phyloP scores from a whole-genome alignment of 2,888 invertebrate genomes.

The Brassicogethes aeneus region DNA sequence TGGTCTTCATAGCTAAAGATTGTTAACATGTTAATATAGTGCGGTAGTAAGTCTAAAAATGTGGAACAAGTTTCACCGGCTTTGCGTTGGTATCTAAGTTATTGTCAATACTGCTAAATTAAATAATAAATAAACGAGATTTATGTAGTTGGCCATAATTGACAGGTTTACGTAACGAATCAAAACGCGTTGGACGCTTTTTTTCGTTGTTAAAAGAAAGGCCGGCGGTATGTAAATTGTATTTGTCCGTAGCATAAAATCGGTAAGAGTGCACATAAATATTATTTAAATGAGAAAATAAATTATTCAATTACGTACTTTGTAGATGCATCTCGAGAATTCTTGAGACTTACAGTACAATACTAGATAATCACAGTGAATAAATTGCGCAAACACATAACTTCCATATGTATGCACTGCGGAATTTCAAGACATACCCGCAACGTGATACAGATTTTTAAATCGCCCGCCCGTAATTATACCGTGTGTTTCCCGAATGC shows the following conservation, averaged over 20 bases:
- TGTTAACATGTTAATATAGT: too few relatives aligned
- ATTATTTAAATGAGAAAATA: slow-evolving; percentile 27
- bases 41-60: too few relatives aligned
- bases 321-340: slow-evolving; percentile 21
- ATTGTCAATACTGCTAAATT: too few relatives aligned
- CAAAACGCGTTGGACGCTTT: not conserved
- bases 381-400: slow-evolving; percentile 11
- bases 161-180: not conserved
- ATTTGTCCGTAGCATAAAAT: not conserved
- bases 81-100: too few relatives aligned
- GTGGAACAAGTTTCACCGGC: too few relatives aligned
- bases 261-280: slow-evolving; percentile 15
- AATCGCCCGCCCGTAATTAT: slow-evolving; percentile 4
- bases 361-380: slow-evolving; percentile 17
- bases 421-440: not conserved
- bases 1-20: too few relatives aligned
- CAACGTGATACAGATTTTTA: slow-evolving; percentile 4
- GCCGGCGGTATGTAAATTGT: not conserved
- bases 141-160: not conserved
- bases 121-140: too few relatives aligned
- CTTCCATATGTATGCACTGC: not conserved
- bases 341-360: slow-evolving; percentile 16
- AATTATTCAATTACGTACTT: slow-evolving; percentile 27
- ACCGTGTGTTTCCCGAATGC: slow-evolving; percentile 3
- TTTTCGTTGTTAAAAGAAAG: slow-evolving; percentile 1